Base-by-base conservation (phyloP, 2,113 vertebrate species). In the Tiliqua scincoides region DNA sequence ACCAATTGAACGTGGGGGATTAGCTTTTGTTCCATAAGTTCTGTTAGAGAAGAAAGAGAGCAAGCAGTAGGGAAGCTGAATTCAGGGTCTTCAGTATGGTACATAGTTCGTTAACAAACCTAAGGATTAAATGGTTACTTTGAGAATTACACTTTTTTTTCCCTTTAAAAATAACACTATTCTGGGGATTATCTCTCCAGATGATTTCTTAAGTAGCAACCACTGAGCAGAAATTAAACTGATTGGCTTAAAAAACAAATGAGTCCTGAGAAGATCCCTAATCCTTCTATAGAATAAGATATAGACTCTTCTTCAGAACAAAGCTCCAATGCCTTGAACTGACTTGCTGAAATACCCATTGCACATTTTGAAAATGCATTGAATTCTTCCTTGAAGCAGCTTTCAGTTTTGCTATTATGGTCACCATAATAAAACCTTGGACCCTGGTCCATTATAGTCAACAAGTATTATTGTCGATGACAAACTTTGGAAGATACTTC, bases 131-230 rank as follows among this genome's bases (percentile, higher is more conserved):
- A 77, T 85, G 86, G 70, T 84, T 83, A 25, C 88, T 91, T 88
- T 89, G 57, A 79, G 87, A 91, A 78, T 83, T 90, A 86, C 71
- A 83, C 74, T 79, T 35, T 57, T 27, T 65, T 30, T 17, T 17
- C 6, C 3, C 85, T 87, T 30, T 21, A 20, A 73, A 83, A 82
- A 91, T 79, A 90, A n/a, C 6, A 37, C 32, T 30, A 0, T 90
- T 91, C 62, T 77, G 59, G 23, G 59, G 83, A 91, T 93, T 92
- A 93, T 71, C 83, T 90, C 89, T 89, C 76, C 63, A 78, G 40
- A 78, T 81, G 18, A 85, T 88, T 89, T 93, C 88, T 92, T 91
- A 93, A 93, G 54, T 88, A 91, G 72, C 75, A 87, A 83, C 57
- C 75, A 79, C 32, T 79, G 86, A 89, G 88, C 59, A 91, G 83